These are phyloP conservation scores for Rutilus rutilus DNA, from an alignment of 2,113 vertebrate species.

Conservation along the genomic window DNA sequence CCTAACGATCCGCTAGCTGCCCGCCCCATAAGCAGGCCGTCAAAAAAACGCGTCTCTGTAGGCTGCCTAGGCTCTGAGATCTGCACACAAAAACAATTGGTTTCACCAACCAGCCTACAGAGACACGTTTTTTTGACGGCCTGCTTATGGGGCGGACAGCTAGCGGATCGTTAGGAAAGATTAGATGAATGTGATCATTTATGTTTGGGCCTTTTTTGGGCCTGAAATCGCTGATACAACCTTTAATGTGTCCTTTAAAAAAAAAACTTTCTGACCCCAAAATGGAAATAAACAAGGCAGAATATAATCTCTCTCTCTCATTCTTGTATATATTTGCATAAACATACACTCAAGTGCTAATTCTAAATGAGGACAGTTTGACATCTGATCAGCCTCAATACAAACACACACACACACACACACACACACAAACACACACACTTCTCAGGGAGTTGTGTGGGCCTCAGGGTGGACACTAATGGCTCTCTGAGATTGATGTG, in stretches of 20 bases:
- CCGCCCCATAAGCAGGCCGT: too few species aligned
- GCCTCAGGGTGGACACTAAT: constrained; percentile 42
- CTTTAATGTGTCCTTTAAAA: background rate
- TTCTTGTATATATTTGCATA: background rate
- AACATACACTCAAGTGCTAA: constrained; percentile 15
- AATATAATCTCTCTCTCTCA: background rate
- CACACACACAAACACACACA: background rate
- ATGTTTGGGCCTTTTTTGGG: too few species aligned
- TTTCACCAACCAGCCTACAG: too few species aligned
- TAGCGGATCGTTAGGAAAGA: too few species aligned
- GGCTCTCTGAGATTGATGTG: constrained; percentile 47
- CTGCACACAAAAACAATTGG: too few species aligned
- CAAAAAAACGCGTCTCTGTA: too few species aligned
- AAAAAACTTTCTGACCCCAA: background rate
- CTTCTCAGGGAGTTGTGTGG: constrained; percentile 34
- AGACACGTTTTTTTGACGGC: too few species aligned
- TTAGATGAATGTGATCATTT: too few species aligned
- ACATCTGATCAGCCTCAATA: constrained; percentile 39
- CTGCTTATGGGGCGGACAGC: too few species aligned
- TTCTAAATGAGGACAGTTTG: constrained; percentile 7
- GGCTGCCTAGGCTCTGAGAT: too few species aligned
- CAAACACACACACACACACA: background rate
- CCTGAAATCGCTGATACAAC: too few species aligned
- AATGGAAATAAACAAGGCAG: constrained; percentile 16
- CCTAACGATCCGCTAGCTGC: too few species aligned